Evolutionary conservation across 2,888 invertebrate genomes (phyloP).

Genomic region (Sericinus montela): DNA sequence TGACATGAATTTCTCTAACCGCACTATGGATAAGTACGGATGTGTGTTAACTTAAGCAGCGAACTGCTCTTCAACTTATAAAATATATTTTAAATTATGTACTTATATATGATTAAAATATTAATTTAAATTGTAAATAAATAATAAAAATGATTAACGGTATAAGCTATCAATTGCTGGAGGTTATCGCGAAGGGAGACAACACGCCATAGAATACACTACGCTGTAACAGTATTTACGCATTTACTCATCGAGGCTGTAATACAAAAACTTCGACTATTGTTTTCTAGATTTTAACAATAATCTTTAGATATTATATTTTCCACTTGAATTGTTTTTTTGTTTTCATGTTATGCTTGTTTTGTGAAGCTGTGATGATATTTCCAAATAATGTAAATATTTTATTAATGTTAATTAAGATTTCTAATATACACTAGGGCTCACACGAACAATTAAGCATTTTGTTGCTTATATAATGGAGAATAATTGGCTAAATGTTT

Average conservation of each 20-base stretch:
- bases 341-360: constrained; percentile 72
- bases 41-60: no score
- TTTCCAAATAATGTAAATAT: constrained; percentile 78
- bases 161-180: background rate
- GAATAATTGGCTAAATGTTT: constrained; percentile 75
- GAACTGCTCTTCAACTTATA: no score
- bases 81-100: no score
- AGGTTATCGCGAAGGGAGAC: constrained; percentile 3
- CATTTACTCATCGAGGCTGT: constrained; percentile 70
- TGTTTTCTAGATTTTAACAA: constrained; percentile 64
- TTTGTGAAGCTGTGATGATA: constrained; percentile 78
- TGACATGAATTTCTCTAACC: no score
- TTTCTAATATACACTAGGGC: constrained; percentile 65
- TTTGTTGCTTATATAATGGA: constrained; percentile 63
- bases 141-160: no score
- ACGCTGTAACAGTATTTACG: constrained; percentile 61
- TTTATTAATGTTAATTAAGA: constrained; percentile 70
- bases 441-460: constrained; percentile 70
- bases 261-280: constrained; percentile 33
- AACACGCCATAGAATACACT: constrained; percentile 5
- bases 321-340: constrained; percentile 63
- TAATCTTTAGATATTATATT: constrained; percentile 33
- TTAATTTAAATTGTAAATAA: no score
- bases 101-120: no score
- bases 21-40: no score